Conservation (phyloP, 2,888 invertebrate species). For the Lycocerus yunnanus region DNA sequence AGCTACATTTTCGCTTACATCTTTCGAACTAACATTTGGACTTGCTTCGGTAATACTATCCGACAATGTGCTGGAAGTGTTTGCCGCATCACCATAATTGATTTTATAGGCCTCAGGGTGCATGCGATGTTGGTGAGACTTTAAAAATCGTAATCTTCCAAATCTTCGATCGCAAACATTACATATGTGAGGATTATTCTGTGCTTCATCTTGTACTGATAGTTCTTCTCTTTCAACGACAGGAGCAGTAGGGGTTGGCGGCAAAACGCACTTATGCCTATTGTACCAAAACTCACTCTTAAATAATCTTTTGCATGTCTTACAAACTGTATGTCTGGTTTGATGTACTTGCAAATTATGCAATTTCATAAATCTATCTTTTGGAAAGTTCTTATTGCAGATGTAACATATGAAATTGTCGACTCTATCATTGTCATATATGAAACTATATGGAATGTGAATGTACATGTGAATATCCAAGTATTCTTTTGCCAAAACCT, state of each 20-base stretch:
- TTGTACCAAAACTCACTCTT: conserved; percentile 25
- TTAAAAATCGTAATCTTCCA: conserved; percentile 14
- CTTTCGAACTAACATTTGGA: background rate
- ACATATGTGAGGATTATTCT: conserved; percentile 1
- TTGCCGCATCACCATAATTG: background rate
- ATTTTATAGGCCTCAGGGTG: conserved; percentile 1
- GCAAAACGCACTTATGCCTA: conserved; percentile 10
- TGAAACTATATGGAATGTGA: conserved; percentile 10
- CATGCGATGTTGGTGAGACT: conserved; percentile 18
- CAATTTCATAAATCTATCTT: conserved; percentile 19
- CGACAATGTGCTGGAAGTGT: background rate
- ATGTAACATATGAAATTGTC: conserved; percentile 21
- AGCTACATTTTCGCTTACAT: background rate
- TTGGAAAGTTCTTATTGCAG: conserved; percentile 22
- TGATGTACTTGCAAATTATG: conserved; percentile 25
- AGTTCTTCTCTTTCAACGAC: background rate
- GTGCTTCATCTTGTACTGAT: conserved; percentile 1
- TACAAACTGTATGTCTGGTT: conserved; percentile 11
- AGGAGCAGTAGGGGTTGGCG: background rate
- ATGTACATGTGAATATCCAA: conserved; percentile 15
- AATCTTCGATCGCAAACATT: conserved; percentile 17
- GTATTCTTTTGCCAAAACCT: background rate
- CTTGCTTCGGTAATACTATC: background rate
- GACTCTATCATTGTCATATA: background rate
- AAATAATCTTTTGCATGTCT: conserved; percentile 16